Conservation (phyloP, 2,888 invertebrate genomes). For the Catocala nupta region DNA sequence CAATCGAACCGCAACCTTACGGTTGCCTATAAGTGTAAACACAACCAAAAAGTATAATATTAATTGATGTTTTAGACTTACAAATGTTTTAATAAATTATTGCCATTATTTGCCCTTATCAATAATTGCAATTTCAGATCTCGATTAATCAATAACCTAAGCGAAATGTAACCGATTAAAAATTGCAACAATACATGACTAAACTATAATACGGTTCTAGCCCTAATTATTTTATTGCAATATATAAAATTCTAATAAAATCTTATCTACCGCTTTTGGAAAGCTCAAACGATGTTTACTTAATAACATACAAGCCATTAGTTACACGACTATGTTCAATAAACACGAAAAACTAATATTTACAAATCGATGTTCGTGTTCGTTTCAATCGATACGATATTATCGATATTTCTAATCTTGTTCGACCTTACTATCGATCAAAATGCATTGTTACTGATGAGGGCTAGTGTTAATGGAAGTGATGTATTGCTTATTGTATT, state of each 20-base stretch:
- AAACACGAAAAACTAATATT: slow-evolving; percentile 33
- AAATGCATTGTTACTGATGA: background rate
- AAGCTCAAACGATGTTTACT: slow-evolving; percentile 16
- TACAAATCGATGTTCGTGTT: slow-evolving; percentile 24
- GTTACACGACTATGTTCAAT: slow-evolving; percentile 35
- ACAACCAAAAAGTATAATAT: too few relatives aligned
- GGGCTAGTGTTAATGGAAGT: background rate
- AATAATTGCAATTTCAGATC: too few relatives aligned
- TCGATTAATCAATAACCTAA: too few relatives aligned
- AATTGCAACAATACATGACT: background rate
- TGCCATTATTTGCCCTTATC: too few relatives aligned
- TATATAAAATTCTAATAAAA: background rate
- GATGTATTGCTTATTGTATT: too few relatives aligned
- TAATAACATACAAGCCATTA: slow-evolving; percentile 27
- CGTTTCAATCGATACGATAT: slow-evolving; percentile 27
- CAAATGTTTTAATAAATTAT: too few relatives aligned
- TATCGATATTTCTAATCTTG: slow-evolving; percentile 37
- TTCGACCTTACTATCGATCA: slow-evolving; percentile 8
- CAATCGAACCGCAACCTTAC: too few relatives aligned
- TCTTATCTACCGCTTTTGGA: slow-evolving; percentile 11
- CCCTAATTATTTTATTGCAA: background rate
- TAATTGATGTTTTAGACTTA: too few relatives aligned
- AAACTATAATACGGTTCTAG: background rate
- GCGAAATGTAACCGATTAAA: background rate
- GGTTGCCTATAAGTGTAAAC: too few relatives aligned